Base-by-base conservation (phyloP, 2,113 vertebrate genomes). In the Antennarius striatus region DNA sequence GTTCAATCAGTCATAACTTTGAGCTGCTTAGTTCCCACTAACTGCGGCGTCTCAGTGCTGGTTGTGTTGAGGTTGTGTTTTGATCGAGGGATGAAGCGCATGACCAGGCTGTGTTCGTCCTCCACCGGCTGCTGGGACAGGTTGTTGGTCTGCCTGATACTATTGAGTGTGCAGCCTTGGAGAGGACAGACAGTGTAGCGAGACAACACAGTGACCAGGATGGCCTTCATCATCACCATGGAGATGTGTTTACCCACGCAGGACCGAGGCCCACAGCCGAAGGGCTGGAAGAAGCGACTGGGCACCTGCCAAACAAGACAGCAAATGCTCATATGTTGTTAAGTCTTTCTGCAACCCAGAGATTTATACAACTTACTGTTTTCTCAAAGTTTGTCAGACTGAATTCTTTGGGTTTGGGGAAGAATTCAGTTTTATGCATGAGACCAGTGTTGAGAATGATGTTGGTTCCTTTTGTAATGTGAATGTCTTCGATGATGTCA, bases 191-290 rank as follows among this genome's bases (percentile, higher is more conserved):
- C 91, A 0, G 84, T 94, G 90, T 94, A 98, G 0, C 93, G 71
- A 32, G 81, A 93, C 88, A 98, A 83, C 32, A 99, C 80, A 3
- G 96, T 95, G 60, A 95, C 95, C 62, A 99, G 88, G 75, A 96
- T 92, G 13, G 91, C 93, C 84, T 98, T 99, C 94, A 98, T 96
- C 98, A 99, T 98, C 43, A 97, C 95, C 96, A 96, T 96, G 81
- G 97, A 94, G 3, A 98, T 95, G 72, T 96, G 96, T 77, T 98
- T 99, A 9, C 98, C 98, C 28, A 95, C 96, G 2, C 97, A 99
- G 59, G 93, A 91, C 0, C 98, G 94, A 13, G 96, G 96, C 8
- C 98, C 97, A 0, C 94, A 96, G 6, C 98, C 98, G 49, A 99
- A 99, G 0, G 97, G 97, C 32, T 98, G 98, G 81, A 98, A 98